Evolutionary conservation across 2,888 invertebrate genomes (phyloP), one percentile per base, ranked within the genome.

Genomic region (Leucophenga montana): DNA sequence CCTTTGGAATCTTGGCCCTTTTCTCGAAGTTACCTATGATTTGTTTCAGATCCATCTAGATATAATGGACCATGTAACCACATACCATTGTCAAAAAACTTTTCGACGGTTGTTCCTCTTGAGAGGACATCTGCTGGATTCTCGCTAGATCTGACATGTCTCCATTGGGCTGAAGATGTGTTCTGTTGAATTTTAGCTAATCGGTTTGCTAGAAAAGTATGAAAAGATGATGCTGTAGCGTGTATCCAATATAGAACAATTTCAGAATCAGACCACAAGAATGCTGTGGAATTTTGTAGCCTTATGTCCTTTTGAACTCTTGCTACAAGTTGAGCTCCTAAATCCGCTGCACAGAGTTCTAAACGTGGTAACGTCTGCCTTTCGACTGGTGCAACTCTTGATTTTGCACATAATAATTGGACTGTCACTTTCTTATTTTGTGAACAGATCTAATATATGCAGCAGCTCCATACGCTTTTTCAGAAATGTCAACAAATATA

Each of bases 71-170:
- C 27, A 27, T 27, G 27, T 27, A 27, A 27, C 27, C 27, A 78
- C 11, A 83, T 66, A 9, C 76, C 70, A 18, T 78, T 70, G 8
- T 70, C 68, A 4, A 85, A 66, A 54, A 84, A 82, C n/a, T n/a
- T 72, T 57, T 69, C 46, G 39, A 64, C 72, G 16, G 66, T 50
- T 61, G 68, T 72, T 1, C 73, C 27, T 27, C 27, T 27, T 27
- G 27, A 27, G 4, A 27, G 27, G 4, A 27, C 4, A 27, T 71
- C 68, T 6, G 68, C 67, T 6, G 68, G 61, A 66, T 66, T 69
- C 39, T 53, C n/a, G 20, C 53, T 54, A 1, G 69, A 67, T 8
- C 0, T 13, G 2, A 70, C 59, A 59, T 44, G 53, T 2, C 67
- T 33, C 67, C 71, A 67, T 27, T 66, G 20, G 14, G 31, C n/a